These are phyloP conservation scores for Serilophus lunatus DNA, from an alignment of 2,113 vertebrate genomes.

Conservation along the genomic window DNA sequence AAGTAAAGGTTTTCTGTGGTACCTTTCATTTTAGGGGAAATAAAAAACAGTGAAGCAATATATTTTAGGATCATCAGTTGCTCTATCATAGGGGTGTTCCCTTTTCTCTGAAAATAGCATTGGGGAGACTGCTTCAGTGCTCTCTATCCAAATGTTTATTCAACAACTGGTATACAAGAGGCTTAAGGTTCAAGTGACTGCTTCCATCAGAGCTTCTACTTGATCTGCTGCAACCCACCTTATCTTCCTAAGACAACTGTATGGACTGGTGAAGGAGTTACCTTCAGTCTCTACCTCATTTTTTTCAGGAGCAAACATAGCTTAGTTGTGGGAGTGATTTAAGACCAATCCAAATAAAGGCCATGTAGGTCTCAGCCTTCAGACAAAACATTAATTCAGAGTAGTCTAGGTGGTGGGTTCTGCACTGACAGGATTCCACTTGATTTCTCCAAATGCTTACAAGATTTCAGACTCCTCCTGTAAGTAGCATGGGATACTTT, in stretches of 20 bases:
- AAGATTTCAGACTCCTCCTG: not conserved
- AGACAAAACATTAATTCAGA: not conserved
- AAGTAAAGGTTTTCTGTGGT: not conserved
- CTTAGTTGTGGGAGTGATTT: not conserved
- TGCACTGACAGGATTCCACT: not conserved
- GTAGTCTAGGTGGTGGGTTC: not conserved
- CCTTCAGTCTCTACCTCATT: not conserved
- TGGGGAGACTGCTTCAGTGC: not conserved
- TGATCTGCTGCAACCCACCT: not conserved
- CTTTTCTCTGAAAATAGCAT: not conserved
- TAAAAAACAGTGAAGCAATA: fast-evolving
- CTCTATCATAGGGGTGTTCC: not conserved
- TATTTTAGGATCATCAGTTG: not conserved
- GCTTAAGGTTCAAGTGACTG: not conserved
- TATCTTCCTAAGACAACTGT: not conserved
- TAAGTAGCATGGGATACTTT: not conserved
- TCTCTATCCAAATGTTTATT: not conserved
- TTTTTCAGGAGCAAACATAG: not conserved
- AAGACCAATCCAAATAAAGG: not conserved
- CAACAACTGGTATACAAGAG: not conserved
- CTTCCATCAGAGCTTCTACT: not conserved
- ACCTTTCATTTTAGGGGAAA: not conserved
- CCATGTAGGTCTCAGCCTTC: not conserved
- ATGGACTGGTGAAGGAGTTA: not conserved
- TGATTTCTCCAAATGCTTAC: not conserved